phyloP scores from a whole-genome alignment of 2,113 vertebrate species.

The Hepsetus odoe region DNA sequence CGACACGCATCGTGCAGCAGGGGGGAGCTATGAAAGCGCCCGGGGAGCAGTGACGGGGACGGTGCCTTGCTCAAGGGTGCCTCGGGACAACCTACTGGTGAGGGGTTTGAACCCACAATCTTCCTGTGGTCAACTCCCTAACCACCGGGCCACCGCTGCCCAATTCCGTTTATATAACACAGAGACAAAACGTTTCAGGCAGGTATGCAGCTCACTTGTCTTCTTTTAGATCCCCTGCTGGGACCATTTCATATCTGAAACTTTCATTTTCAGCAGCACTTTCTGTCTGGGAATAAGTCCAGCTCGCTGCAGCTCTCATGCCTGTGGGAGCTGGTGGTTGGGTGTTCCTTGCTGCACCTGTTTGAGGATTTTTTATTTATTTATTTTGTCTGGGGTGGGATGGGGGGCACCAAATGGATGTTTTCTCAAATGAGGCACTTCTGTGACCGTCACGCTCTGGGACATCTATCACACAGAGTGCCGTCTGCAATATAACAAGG shows the following conservation, averaged over 20 bases:
- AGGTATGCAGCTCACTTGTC: background rate
- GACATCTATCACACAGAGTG: background rate
- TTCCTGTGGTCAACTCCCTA: too few relatives aligned
- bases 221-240: background rate
- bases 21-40: too few relatives aligned
- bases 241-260: background rate
- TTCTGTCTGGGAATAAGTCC: background rate
- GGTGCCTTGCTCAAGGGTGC: too few relatives aligned
- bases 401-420: background rate
- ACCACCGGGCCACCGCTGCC: too few relatives aligned
- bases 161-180: too few relatives aligned
- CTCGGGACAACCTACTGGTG: too few relatives aligned
- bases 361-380: background rate
- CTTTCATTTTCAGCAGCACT: background rate
- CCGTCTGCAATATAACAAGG: background rate
- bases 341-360: background rate
- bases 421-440: background rate
- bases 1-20: too few relatives aligned
- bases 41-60: too few relatives aligned
- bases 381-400: background rate
- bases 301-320: background rate
- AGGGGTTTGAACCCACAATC: too few relatives aligned
- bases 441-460: background rate
- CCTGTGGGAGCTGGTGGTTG: background rate
- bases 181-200: too few relatives aligned